These are phyloP conservation scores for Spatulosminthurus flaviceps DNA, from an alignment of 2,888 invertebrate species.

Conservation along the genomic window DNA sequence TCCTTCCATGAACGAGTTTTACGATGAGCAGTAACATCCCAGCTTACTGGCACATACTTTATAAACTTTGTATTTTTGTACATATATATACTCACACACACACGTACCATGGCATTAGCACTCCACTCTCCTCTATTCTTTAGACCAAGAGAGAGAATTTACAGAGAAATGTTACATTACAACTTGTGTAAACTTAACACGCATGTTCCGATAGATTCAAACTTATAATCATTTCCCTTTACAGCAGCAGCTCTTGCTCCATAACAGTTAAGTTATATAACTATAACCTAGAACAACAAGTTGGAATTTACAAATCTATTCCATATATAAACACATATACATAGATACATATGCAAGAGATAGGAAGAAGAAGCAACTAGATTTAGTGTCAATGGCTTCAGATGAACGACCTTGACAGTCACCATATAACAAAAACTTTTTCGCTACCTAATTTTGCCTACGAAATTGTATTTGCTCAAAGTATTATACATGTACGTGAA, in stretches of 20 bases:
- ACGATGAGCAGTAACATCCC: not conserved
- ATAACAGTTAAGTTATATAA: constrained; percentile 8
- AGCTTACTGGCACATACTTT: not conserved
- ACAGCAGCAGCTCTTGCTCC: not conserved
- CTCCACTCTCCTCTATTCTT: too few species aligned
- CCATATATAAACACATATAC: not conserved
- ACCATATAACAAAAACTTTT: constrained; percentile 7
- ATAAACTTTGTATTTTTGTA: not conserved
- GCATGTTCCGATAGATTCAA: not conserved
- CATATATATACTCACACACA: not conserved
- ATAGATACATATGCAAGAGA: constrained; percentile 17
- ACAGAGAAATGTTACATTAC: too few species aligned
- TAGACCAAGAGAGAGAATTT: too few species aligned
- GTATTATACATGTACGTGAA: too few species aligned
- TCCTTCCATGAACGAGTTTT: constrained; percentile 2
- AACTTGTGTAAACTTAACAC: not conserved
- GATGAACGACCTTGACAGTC: constrained; percentile 59
- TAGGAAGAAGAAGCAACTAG: constrained; percentile 40
- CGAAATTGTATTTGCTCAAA: too few species aligned
- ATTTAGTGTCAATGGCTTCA: constrained; percentile 54
- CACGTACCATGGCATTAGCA: too few species aligned
- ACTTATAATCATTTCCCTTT: not conserved
- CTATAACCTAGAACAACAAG: constrained; percentile 27
- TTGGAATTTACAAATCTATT: not conserved
- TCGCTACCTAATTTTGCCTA: not conserved